Percentiles rank a stretch among this genome's conserved stretches.
phyloP scores from a whole-genome alignment of 2,113 vertebrate species.

The Panthera tigris region DNA sequence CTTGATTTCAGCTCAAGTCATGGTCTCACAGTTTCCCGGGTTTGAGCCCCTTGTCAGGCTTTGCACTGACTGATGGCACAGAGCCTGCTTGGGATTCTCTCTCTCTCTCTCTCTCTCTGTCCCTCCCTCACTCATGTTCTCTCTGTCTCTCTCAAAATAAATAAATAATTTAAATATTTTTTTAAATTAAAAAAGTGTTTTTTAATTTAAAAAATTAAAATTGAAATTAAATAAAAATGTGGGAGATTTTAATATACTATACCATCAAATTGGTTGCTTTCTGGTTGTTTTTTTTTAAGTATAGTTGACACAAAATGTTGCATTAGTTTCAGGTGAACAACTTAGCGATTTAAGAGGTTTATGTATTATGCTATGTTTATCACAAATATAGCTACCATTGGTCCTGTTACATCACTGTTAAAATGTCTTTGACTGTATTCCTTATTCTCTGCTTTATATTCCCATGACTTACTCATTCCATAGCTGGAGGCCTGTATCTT shows the following conservation, averaged over 20 bases:
- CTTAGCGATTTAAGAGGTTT: neutral
- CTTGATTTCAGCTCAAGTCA: too few relatives aligned
- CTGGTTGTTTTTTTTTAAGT: neutral
- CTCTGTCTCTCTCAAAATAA: too few relatives aligned
- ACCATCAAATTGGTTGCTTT: neutral
- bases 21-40: too few relatives aligned
- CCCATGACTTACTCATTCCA: neutral
- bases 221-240: neutral
- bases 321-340: neutral
- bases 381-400: neutral
- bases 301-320: neutral
- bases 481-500: neutral
- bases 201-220: too few relatives aligned
- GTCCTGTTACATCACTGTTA: neutral
- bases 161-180: too few relatives aligned
- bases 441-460: neutral
- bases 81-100: too few relatives aligned
- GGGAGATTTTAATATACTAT: neutral
- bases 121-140: too few relatives aligned
- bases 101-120: too few relatives aligned
- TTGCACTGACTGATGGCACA: too few relatives aligned
- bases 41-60: too few relatives aligned
- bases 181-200: too few relatives aligned
- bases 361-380: neutral
- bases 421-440: neutral